Conservation (phyloP, 2,888 invertebrate genomes). For the Eledone cirrhosa region DNA sequence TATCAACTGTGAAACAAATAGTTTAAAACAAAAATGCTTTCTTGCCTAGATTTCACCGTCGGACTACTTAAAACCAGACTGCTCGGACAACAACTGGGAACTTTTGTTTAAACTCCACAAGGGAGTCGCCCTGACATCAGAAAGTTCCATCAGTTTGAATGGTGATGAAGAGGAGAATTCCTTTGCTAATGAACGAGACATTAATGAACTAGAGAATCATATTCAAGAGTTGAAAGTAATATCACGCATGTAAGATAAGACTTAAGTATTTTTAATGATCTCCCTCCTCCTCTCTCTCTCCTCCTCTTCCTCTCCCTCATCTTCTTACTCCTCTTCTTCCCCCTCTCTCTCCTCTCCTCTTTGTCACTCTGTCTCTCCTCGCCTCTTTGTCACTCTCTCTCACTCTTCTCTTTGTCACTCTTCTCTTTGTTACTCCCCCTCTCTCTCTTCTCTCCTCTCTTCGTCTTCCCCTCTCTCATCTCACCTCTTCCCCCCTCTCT, state of each 20-base stretch:
- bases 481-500: too few species aligned
- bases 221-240: constrained; percentile 38
- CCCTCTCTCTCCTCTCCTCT: background rate
- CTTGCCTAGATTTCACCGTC: constrained; percentile 42
- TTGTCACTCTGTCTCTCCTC: too few species aligned
- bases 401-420: background rate
- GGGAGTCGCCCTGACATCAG: constrained; percentile 35
- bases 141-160: background rate
- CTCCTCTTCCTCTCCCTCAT: too few species aligned
- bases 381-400: background rate
- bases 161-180: constrained; percentile 27
- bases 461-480: too few species aligned
- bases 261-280: background rate
- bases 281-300: background rate
- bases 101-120: constrained; percentile 47
- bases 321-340: background rate
- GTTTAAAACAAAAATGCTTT: too few species aligned
- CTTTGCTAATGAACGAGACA: constrained; percentile 19
- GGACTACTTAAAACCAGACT: constrained; percentile 41
- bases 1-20: too few species aligned
- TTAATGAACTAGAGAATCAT: constrained; percentile 37
- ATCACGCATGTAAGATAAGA: constrained; percentile 40
- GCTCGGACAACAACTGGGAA: constrained; percentile 38
- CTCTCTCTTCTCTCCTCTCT: background rate
- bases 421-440: background rate